phyloP scores from a whole-genome alignment of 2,113 vertebrate species.

The Dicaeum eximium region DNA sequence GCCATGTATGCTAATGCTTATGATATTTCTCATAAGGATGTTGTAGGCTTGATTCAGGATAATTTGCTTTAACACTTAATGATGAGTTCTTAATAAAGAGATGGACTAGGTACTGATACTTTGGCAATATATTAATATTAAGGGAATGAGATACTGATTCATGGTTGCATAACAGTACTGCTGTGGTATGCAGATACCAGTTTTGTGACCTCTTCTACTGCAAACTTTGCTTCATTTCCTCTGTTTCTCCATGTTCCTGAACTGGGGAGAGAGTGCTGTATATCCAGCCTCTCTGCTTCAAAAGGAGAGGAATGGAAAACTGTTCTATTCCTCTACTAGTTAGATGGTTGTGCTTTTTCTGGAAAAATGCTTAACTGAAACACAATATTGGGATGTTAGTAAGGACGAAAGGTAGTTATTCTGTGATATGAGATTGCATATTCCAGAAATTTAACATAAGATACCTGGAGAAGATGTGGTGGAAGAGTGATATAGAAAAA shows the following conservation, averaged over 20 bases:
- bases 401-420: neutral
- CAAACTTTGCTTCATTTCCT: neutral
- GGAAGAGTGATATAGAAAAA: neutral
- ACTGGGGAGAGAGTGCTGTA: neutral
- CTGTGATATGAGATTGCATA: neutral
- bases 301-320: neutral
- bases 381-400: neutral
- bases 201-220: neutral
- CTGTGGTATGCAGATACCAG: neutral
- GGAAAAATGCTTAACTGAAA: neutral
- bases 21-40: neutral
- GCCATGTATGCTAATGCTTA: neutral
- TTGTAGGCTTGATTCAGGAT: neutral
- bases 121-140: neutral
- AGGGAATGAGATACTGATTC: neutral
- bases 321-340: neutral
- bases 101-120: neutral
- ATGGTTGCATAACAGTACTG: neutral
- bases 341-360: neutral
- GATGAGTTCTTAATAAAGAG: neutral
- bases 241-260: neutral
- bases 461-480: neutral
- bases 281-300: neutral
- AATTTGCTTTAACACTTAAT: neutral
- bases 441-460: neutral